These are phyloP conservation scores for Thalassarche chlororhynchos DNA, from an alignment of 2,113 vertebrate species.

Conservation along the genomic window DNA sequence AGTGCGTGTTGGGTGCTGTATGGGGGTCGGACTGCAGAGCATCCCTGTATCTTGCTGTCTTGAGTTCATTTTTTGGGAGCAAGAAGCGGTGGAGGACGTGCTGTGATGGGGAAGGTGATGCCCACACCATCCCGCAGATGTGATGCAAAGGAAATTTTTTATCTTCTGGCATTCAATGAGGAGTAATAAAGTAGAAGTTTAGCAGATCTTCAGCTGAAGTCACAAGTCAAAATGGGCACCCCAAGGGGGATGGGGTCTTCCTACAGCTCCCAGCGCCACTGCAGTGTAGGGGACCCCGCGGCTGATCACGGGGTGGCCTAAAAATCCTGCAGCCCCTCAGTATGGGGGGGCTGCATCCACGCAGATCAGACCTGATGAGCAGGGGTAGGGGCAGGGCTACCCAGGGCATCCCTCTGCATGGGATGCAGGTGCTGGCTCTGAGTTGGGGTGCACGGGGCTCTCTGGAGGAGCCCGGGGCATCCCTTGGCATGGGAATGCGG, in stretches of 20 bases:
- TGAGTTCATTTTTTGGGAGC: background rate
- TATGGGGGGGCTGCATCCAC: background rate
- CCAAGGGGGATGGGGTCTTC: background rate
- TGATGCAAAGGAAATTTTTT: background rate
- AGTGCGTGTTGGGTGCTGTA: background rate
- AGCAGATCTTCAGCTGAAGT: background rate
- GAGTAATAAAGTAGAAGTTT: background rate
- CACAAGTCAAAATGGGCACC: background rate
- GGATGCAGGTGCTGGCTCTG: background rate
- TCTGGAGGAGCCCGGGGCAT: background rate
- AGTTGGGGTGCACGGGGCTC: background rate
- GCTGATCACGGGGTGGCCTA: background rate
- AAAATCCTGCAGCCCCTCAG: background rate
- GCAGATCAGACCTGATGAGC: no score
- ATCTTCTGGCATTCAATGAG: background rate
- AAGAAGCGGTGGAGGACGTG: background rate
- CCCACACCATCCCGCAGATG: background rate
- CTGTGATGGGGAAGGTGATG: background rate
- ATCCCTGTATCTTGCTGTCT: background rate
- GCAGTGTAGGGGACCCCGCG: background rate
- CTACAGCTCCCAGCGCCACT: fast-evolving
- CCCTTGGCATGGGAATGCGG: no score
- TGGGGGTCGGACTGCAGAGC: fast-evolving
- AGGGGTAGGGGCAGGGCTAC: background rate
- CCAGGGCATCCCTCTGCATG: background rate